These are phyloP conservation scores for Callipepla californica DNA, from an alignment of 2,113 vertebrate genomes.

Conservation along the genomic window DNA sequence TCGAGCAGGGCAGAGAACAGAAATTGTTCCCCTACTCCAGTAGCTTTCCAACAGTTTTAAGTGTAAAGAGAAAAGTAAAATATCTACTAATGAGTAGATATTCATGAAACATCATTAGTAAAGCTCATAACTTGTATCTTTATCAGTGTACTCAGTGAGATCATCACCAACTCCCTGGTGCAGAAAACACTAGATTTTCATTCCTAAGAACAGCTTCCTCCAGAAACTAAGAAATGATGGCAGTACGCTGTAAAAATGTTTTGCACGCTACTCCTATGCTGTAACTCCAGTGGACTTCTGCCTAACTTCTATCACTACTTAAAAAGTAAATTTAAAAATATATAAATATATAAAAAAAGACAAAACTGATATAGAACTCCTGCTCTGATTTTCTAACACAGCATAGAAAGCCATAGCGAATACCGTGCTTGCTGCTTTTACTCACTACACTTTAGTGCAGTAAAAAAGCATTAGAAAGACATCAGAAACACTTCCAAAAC, in stretches of 20 bases:
- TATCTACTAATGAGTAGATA: not conserved
- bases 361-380: not conserved
- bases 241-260: not conserved
- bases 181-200: not conserved
- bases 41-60: not conserved
- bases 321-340: too few relatives aligned
- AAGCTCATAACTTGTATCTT: not conserved
- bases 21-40: not conserved
- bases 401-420: not conserved
- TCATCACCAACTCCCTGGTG: not conserved
- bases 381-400: not conserved
- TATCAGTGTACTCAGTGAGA: not conserved
- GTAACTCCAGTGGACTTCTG: not conserved
- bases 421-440: not conserved
- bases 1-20: not conserved
- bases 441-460: not conserved
- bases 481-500: not conserved
- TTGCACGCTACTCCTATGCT: not conserved
- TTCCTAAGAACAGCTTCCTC: not conserved
- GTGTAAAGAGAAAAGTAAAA: not conserved
- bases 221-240: not conserved
- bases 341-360: not conserved
- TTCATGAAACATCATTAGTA: not conserved
- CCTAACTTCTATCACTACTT: not conserved
- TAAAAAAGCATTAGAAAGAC: not conserved